Conservation (phyloP, 2,888 invertebrate species). For the Rhingia rostrata region DNA sequence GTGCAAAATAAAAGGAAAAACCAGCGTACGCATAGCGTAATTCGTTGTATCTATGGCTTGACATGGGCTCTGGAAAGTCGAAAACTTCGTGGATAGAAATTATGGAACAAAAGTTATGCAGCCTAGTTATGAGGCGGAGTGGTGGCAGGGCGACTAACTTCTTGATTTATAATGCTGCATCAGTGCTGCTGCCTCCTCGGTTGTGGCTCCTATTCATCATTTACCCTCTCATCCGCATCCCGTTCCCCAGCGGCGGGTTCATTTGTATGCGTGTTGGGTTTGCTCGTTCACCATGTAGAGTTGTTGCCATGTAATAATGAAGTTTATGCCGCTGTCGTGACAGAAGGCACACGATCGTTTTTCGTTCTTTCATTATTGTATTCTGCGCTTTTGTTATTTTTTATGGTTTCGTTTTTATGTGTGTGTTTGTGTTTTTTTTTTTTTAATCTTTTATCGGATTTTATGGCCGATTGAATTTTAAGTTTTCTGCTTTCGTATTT, state of each 20-base stretch:
- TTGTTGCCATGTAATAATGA: conserved; percentile 47
- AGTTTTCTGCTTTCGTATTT: conserved; percentile 19
- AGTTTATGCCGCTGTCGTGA: conserved; percentile 60
- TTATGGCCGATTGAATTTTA: conserved; percentile 52
- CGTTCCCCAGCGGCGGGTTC: conserved; percentile 5
- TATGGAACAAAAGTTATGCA: conserved; percentile 33
- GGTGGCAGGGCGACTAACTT: conserved; percentile 21
- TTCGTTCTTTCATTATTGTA: conserved; percentile 34
- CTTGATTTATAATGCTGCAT: conserved; percentile 41
- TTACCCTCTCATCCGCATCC: background rate
- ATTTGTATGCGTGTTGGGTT: conserved; percentile 61
- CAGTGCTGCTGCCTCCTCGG: background rate
- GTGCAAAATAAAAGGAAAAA: background rate
- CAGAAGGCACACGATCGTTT: conserved; percentile 64
- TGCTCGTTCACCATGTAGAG: conserved; percentile 8
- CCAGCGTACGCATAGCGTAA: background rate
- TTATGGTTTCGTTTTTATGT: conserved; percentile 23
- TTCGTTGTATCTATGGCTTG: background rate
- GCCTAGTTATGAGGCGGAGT: conserved; percentile 6
- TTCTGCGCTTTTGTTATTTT: conserved; percentile 10
- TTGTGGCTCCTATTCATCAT: background rate
- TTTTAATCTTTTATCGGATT: conserved; percentile 38
- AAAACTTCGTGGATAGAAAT: conserved; percentile 3
- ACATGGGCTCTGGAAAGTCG: background rate
- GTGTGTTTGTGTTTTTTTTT: conserved; percentile 11